phyloP scores from a whole-genome alignment of 1,140 invertebrate genomes.

The Saccostrea glomerata region DNA sequence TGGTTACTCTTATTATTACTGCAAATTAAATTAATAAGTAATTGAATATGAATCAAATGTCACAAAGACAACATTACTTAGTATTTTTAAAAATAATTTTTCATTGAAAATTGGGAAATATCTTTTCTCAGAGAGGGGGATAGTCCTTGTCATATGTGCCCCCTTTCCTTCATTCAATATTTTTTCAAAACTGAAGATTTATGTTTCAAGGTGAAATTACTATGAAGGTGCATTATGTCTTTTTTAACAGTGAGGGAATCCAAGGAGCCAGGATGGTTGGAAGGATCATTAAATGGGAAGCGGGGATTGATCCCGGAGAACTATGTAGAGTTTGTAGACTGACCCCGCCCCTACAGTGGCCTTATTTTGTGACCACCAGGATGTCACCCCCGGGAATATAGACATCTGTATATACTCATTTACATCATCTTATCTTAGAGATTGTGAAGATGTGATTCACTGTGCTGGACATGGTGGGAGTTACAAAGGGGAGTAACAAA shows the following conservation, averaged over 20 bases:
- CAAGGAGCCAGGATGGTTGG: conserved; percentile 96
- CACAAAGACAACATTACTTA: too few relatives aligned
- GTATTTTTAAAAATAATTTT: too few relatives aligned
- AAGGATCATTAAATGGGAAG: conserved; percentile 95
- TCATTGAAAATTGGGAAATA: too few relatives aligned
- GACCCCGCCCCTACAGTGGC: conserved; percentile 42
- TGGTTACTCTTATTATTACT: too few relatives aligned
- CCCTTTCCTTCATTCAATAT: too few relatives aligned
- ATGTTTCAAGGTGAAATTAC: too few relatives aligned
- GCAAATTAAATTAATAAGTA: too few relatives aligned
- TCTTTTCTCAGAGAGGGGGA: too few relatives aligned
- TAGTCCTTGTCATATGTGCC: too few relatives aligned
- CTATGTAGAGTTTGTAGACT: conserved; percentile 90
- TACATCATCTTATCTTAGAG: conserved; percentile 1
- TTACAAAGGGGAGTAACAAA: neutral
- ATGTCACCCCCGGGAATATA: neutral
- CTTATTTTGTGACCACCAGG: neutral
- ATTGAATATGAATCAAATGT: too few relatives aligned
- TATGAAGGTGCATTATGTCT: neutral
- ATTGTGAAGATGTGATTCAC: neutral
- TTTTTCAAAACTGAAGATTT: too few relatives aligned
- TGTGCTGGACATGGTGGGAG: conserved; percentile 26
- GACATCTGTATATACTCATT: neutral
- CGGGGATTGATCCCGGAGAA: conserved; percentile 97
- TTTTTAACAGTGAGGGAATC: conserved; percentile 88